Conservation (phyloP, 2,888 invertebrate species). For the Meta bourneti region DNA sequence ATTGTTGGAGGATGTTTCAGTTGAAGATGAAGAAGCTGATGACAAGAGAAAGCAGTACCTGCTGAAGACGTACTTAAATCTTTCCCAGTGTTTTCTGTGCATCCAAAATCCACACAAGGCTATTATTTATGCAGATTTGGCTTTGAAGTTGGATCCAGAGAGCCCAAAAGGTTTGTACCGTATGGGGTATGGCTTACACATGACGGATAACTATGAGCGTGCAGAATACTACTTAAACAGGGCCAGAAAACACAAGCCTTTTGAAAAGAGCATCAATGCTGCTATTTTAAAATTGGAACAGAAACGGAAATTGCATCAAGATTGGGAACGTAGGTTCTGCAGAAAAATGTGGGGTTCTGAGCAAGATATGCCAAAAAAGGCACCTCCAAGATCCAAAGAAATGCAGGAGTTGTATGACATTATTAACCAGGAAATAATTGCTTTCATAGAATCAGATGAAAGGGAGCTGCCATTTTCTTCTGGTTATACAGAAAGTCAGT, state of each 20-base stretch:
- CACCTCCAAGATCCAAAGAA: not conserved
- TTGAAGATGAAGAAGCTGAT: slow-evolving; percentile 86
- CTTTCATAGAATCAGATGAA: slow-evolving; percentile 44
- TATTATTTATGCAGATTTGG: slow-evolving; percentile 85
- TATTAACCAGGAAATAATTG: slow-evolving; percentile 28
- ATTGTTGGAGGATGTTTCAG: slow-evolving; percentile 85
- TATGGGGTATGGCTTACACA: slow-evolving; percentile 79
- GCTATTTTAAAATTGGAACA: slow-evolving; percentile 65
- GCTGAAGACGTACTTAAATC: slow-evolving; percentile 86
- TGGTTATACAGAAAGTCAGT: slow-evolving; percentile 53
- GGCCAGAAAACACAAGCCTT: slow-evolving; percentile 78
- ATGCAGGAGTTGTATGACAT: slow-evolving; percentile 17
- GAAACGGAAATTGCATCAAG: slow-evolving; percentile 40
- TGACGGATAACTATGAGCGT: slow-evolving; percentile 78
- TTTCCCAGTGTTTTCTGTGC: slow-evolving; percentile 87
- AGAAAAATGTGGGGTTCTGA: slow-evolving; percentile 22
- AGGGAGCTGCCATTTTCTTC: slow-evolving; percentile 47
- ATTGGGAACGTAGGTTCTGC: slow-evolving; percentile 63
- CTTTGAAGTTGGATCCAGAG: slow-evolving; percentile 81
- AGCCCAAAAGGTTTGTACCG: slow-evolving; percentile 80
- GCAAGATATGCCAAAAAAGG: not conserved
- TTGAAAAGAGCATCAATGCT: slow-evolving; percentile 52
- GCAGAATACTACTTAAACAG: slow-evolving; percentile 78
- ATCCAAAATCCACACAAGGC: slow-evolving; percentile 85
- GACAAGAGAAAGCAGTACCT: slow-evolving; percentile 85